Conservation (phyloP, 2,113 vertebrate species). For the Cinclus cinclus region DNA sequence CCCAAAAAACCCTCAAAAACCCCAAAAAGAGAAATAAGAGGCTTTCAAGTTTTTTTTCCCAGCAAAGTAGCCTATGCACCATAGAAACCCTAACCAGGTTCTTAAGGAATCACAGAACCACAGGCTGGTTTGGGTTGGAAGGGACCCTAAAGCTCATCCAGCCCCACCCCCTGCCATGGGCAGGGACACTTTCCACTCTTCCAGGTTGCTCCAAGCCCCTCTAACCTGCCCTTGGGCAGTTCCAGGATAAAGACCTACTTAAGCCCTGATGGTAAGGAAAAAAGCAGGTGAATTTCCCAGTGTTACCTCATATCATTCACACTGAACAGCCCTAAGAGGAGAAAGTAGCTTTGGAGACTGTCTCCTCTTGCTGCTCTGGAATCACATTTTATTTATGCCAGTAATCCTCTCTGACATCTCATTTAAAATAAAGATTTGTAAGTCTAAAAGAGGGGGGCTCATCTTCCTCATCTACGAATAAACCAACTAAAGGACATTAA, state of each 20-base stretch:
- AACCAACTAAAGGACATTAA: background rate
- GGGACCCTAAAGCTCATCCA: background rate
- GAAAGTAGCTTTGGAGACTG: background rate
- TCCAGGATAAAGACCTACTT: background rate
- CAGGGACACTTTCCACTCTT: background rate
- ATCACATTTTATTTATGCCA: background rate
- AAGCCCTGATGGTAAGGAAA: background rate
- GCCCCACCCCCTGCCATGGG: background rate
- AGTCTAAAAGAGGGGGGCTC: background rate
- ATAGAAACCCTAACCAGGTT: background rate
- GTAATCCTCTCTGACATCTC: background rate
- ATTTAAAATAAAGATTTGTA: slow-evolving; percentile 40
- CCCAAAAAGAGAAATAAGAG: background rate
- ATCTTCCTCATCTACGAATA: slow-evolving; percentile 30
- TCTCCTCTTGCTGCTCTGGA: background rate
- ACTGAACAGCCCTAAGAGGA: background rate
- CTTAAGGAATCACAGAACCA: background rate
- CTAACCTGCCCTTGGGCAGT: background rate
- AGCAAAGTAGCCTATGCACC: background rate
- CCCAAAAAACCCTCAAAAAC: background rate
- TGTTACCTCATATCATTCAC: background rate
- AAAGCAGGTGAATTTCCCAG: background rate
- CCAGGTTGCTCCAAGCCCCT: background rate
- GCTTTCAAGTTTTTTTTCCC: background rate
- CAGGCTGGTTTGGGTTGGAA: background rate